Evolutionary conservation across 2,113 vertebrate genomes (phyloP).

Genomic region (Hemiscyllium ocellatum): DNA sequence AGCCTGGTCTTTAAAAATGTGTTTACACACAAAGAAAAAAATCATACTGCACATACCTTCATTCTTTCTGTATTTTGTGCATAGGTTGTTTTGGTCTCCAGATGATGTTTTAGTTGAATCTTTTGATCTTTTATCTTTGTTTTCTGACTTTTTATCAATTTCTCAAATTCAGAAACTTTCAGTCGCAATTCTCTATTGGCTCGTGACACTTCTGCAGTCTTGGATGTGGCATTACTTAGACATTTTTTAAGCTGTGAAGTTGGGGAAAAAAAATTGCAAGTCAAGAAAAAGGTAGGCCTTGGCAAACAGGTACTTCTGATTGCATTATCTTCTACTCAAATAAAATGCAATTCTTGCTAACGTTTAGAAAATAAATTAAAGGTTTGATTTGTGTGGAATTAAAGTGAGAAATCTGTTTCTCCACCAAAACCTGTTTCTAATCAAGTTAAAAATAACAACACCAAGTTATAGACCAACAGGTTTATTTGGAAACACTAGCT

Average conservation of each 20-base stretch:
- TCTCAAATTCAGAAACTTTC: slow-evolving; percentile 50
- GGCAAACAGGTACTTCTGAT: neutral
- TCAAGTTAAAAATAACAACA: too few species aligned
- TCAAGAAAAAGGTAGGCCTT: neutral
- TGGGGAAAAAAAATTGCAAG: neutral
- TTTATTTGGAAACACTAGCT: too few species aligned
- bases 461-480: too few species aligned
- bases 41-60: slow-evolving; percentile 44
- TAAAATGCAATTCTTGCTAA: neutral
- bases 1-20: neutral
- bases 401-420: neutral
- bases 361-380: neutral
- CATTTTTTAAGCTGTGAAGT: slow-evolving; percentile 55
- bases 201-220: slow-evolving; percentile 52
- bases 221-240: slow-evolving; percentile 49
- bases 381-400: neutral
- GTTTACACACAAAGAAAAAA: neutral
- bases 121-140: slow-evolving; percentile 53
- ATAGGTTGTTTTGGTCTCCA: slow-evolving; percentile 44
- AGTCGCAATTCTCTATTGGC: slow-evolving; percentile 55
- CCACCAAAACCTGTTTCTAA: neutral
- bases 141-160: slow-evolving; percentile 46
- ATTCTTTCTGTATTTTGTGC: slow-evolving; percentile 47
- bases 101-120: slow-evolving; percentile 48
- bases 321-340: neutral